Base-by-base conservation (phyloP, 2,113 vertebrate species). In the Carlito syrichta region DNA sequence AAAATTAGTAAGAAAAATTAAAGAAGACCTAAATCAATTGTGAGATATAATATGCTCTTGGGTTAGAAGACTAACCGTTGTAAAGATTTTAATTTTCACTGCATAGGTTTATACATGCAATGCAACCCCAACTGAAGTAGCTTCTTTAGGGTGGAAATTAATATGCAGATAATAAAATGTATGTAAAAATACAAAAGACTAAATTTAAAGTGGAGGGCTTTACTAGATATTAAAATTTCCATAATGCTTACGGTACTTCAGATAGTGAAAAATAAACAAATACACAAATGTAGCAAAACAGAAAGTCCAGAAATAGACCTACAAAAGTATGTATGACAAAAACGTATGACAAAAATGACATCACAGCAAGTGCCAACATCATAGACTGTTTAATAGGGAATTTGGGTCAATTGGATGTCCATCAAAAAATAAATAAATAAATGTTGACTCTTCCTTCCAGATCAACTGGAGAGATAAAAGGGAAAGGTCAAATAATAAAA, bases 61-160 rank as follows among this genome's bases (percentile, higher is more conserved):
- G 25, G 40, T 17, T 58, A 17, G n/a, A n/a, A n/a, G n/a, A n/a
- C n/a, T 48, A 17, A 19, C 11, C 30, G 27, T 6, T 79, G 9
- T 62, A 73, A 23, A 74, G 23, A 74, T 56, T 91, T 79, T 81
- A 81, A 86, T 87, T 68, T 13, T 54, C 27, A 43, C 16, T 74
- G 73, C 74, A 87, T 35, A 45, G n/a, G 69, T 77, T 40, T 58
- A 43, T 40, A 30, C 23, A 56, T 35, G n/a, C 40, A 77, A 16
- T 83, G 32, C 22, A 87, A 92, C 63, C 17, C 25, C 54, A 84
- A 30, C n/a, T 14, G 56, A 68, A 60, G 12, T 45, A n/a, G n/a
- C n/a, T n/a, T n/a, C 40, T 63, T 92, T 48, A 81, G 32, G 6
- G 17, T 73, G 27, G 38, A 74, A 92, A 88, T 66, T 66, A 66